Percentiles rank a stretch among this genome's conserved stretches.
phyloP scores from a whole-genome alignment of 2,888 invertebrate genomes.

The Apeira syringaria region DNA sequence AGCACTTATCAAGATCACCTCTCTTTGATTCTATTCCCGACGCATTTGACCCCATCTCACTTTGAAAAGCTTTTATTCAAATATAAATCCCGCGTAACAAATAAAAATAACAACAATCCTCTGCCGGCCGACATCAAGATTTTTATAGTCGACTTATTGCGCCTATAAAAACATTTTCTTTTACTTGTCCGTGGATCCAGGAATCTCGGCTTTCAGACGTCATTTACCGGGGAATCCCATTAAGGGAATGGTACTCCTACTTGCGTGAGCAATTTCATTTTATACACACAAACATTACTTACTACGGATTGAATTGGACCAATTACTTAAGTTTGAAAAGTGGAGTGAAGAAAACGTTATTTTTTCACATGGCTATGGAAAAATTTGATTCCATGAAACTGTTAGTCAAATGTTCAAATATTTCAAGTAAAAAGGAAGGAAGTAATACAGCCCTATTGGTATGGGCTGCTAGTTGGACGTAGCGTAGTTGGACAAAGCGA shows the following conservation, averaged over 20 bases:
- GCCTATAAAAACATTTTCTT: conserved; percentile 56
- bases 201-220: conserved; percentile 48
- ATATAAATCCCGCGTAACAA: conserved; percentile 21
- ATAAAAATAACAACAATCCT: conserved; percentile 28
- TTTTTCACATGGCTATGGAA: too few relatives aligned
- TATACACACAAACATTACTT: conserved; percentile 39
- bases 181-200: conserved; percentile 39
- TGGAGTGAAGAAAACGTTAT: background rate
- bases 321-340: conserved; percentile 20
- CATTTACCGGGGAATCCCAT: conserved; percentile 59
- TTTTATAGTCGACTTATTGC: conserved; percentile 47
- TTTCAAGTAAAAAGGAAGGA: too few relatives aligned
- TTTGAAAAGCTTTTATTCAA: conserved; percentile 16
- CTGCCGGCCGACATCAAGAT: conserved; percentile 36
- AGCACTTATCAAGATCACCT: background rate
- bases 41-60: conserved; percentile 3
- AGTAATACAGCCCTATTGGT: too few relatives aligned
- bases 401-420: too few relatives aligned
- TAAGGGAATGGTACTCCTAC: conserved; percentile 51
- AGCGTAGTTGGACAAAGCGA: too few relatives aligned
- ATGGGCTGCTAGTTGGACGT: too few relatives aligned
- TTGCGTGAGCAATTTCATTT: conserved; percentile 62
- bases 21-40: conserved; percentile 1
- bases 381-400: too few relatives aligned
- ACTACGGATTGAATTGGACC: conserved; percentile 22